A percentile compares a stretch with the other conserved stretches of the same genome.
Evolutionary conservation across 2,113 vertebrate genomes (phyloP).

Genomic region (Phocoena sinus): DNA sequence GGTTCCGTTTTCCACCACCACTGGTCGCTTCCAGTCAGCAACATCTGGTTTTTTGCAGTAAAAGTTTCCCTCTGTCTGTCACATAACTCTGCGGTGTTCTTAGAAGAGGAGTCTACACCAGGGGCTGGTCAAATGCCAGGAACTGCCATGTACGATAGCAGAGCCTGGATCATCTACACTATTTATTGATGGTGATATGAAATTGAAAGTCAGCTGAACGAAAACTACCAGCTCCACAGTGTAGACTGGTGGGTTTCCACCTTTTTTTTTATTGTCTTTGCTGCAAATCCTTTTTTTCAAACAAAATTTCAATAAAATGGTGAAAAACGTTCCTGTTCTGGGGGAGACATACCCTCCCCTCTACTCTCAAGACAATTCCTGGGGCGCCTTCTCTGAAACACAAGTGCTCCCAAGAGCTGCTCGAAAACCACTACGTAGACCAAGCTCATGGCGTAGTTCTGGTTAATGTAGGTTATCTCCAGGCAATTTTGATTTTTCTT

Average conservation of each 20-base stretch:
- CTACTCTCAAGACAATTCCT: not conserved
- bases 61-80: not conserved
- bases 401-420: accelerated
- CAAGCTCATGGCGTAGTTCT: accelerated
- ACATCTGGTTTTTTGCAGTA: conserved; percentile 48
- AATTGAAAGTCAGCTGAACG: not conserved
- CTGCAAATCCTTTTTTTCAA: not conserved
- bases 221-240: not conserved
- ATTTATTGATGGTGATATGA: not conserved
- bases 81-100: not conserved
- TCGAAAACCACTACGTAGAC: not conserved
- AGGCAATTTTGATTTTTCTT: not conserved
- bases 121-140: conserved; percentile 9
- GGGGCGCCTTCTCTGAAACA: not conserved
- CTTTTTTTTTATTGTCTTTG: not conserved
- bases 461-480: not conserved
- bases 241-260: not conserved
- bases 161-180: not conserved
- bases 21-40: not conserved
- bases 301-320: not conserved
- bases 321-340: not conserved
- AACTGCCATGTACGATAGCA: not conserved
- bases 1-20: conserved; percentile 39
- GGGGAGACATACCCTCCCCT: not conserved
- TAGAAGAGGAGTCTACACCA: not conserved